Conservation (phyloP, 2,113 vertebrate genomes). For the Craseonycteris thonglongyai region DNA sequence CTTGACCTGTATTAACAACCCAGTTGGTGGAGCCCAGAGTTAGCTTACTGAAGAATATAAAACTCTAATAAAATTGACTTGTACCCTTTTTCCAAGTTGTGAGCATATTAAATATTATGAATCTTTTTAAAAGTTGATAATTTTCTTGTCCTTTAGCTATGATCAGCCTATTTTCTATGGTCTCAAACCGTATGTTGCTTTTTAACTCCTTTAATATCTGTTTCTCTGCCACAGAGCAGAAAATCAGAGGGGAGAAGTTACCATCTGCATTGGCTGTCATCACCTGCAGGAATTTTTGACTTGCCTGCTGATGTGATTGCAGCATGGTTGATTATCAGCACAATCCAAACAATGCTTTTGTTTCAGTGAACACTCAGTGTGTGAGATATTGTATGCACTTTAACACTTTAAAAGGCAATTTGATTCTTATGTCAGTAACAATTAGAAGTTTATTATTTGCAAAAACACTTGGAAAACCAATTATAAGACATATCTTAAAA, state of each 20-base stretch:
- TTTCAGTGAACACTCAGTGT: neutral
- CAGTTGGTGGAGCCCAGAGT: neutral
- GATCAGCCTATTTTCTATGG: neutral
- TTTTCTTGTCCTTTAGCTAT: slow-evolving; percentile 17
- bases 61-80: slow-evolving; percentile 43
- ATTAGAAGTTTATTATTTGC: neutral
- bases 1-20: slow-evolving; percentile 56
- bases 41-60: neutral
- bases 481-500: neutral
- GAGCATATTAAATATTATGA: slow-evolving; percentile 7
- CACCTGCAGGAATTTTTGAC: slow-evolving; percentile 34
- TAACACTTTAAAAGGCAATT: neutral
- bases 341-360: neutral
- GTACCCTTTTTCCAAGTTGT: slow-evolving; percentile 16
- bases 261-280: slow-evolving; percentile 58
- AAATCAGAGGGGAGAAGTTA: neutral
- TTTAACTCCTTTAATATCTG: slow-evolving; percentile 53
- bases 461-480: neutral
- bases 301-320: neutral
- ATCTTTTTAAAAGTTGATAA: neutral
- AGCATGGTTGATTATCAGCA: slow-evolving; percentile 6
- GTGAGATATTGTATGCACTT: neutral
- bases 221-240: slow-evolving; percentile 37
- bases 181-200: slow-evolving; percentile 49
- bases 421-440: neutral